Evolutionary conservation across 2,797 vertebrate species (phyloP).

Genomic region (Hafferia zeledoni): DNA sequence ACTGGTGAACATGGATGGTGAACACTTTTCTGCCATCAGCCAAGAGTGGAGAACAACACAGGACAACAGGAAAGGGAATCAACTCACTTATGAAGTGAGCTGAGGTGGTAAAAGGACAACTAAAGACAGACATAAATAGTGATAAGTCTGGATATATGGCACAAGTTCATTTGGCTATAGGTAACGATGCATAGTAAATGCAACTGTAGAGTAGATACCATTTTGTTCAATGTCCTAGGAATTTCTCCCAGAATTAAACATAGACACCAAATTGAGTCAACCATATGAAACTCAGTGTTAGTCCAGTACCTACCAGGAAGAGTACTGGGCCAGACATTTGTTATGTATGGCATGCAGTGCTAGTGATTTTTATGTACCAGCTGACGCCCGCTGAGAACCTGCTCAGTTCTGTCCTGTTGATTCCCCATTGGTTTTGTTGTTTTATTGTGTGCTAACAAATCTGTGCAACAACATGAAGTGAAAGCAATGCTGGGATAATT

Average conservation of each 20-base stretch:
- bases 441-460: background rate
- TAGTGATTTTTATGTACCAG: background rate
- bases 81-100: background rate
- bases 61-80: background rate
- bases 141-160: background rate
- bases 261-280: background rate
- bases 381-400: background rate
- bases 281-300: background rate
- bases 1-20: accelerated
- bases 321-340: background rate
- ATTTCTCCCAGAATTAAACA: background rate
- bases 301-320: background rate
- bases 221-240: background rate
- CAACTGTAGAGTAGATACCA: background rate
- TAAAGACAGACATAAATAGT: background rate
- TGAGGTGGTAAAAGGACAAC: background rate
- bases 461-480: background rate
- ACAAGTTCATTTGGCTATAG: background rate
- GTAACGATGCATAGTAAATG: background rate
- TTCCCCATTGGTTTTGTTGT: background rate
- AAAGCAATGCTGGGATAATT: background rate
- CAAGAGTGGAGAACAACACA: background rate
- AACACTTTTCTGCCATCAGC: background rate
- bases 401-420: background rate
- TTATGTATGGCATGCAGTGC: background rate